A percentile compares a stretch with the other conserved stretches of the same genome.
These are phyloP conservation scores for Hapalemur alaotrensis DNA, from an alignment of 2,797 vertebrate genomes.

Conservation along the genomic window DNA sequence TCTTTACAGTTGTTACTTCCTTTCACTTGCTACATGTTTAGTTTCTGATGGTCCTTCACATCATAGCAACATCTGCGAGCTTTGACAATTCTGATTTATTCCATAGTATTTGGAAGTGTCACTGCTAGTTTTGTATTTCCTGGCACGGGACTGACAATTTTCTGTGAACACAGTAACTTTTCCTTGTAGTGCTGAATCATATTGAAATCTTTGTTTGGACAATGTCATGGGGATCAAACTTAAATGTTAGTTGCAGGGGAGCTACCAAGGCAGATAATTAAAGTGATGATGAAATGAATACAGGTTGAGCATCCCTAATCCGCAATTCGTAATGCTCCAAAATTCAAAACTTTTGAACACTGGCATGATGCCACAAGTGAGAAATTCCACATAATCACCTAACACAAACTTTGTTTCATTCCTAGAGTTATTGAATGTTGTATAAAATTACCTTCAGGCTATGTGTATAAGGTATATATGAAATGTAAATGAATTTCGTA, in stretches of 20 bases:
- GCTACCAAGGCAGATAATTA: not conserved
- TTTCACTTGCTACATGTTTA: not conserved
- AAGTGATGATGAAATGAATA: not conserved
- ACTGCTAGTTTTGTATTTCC: constrained; percentile 33
- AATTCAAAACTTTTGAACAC: not conserved
- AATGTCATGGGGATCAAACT: not conserved
- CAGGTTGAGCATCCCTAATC: not conserved
- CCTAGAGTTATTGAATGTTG: not conserved
- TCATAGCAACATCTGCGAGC: not conserved
- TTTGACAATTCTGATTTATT: constrained; percentile 14
- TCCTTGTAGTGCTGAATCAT: not conserved
- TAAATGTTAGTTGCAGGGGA: constrained; percentile 1
- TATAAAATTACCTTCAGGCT: not conserved
- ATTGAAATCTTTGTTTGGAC: constrained; percentile 21
- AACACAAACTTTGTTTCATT: not conserved
- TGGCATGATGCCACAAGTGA: not conserved
- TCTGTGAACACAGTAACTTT: not conserved
- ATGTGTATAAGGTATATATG: not conserved
- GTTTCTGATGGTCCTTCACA: constrained; percentile 14
- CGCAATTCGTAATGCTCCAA: not conserved
- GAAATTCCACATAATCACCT: not conserved
- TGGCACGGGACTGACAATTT: not conserved
- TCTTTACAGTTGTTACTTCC: not conserved
- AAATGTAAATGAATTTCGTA: not conserved
- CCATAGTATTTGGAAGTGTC: constrained; percentile 29